Conservation (phyloP, 2,113 vertebrate genomes). For the Dicerorhinus sumatrensis region DNA sequence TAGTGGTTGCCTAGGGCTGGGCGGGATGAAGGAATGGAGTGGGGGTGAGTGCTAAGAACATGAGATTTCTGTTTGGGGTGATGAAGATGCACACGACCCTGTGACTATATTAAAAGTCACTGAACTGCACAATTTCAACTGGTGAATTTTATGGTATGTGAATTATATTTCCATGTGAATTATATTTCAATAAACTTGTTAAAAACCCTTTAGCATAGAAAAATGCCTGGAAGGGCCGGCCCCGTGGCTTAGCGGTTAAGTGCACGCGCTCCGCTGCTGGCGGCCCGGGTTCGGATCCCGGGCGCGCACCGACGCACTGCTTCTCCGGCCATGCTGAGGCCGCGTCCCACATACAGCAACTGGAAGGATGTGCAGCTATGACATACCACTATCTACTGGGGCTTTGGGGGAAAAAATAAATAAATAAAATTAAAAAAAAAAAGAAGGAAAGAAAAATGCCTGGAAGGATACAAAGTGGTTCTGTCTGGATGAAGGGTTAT, state of each 20-base stretch:
- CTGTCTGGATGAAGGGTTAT: neutral
- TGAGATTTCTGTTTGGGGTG: neutral
- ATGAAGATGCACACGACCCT: neutral
- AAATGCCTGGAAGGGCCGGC: neutral
- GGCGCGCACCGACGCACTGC: too few species aligned
- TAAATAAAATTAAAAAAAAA: too few species aligned
- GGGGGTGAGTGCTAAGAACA: fast-evolving
- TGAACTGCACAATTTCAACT: neutral
- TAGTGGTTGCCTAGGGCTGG: neutral
- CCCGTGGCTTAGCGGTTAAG: too few species aligned
- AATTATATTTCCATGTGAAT: neutral
- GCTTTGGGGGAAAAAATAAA: too few species aligned
- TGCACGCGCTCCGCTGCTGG: too few species aligned
- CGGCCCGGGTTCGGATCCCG: too few species aligned
- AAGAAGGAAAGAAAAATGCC: neutral
- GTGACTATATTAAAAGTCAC: neutral
- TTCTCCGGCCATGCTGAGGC: too few species aligned
- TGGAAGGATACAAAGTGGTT: neutral
- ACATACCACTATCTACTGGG: too few species aligned
- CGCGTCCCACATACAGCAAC: too few species aligned
- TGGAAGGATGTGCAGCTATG: too few species aligned
- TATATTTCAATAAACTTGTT: neutral
- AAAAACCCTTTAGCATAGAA: neutral
- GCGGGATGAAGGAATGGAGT: neutral
- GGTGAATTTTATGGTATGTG: neutral